Evolutionary conservation across 2,113 vertebrate genomes (phyloP), one percentile per base, ranked within the genome.

Genomic region (Henicopernis longicauda): DNA sequence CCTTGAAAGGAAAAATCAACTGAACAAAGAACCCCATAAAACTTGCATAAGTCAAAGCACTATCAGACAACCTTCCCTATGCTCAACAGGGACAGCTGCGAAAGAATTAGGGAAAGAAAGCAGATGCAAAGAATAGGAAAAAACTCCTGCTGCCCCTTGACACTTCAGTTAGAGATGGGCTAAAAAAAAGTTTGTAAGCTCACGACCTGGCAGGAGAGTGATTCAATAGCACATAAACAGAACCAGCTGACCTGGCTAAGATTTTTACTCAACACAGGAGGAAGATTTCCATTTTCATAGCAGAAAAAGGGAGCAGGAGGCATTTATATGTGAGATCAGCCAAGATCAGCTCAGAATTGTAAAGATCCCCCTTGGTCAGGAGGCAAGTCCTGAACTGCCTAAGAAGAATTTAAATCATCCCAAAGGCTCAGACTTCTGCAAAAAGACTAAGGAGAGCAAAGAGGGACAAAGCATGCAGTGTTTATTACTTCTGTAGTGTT

Each of bases 181-280:
- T 62, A 16, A 20, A n/a, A 36, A 62, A n/a, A 83, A 6, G 10
- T 9, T 34, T 34, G 0, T 25, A 47, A 72, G 3, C 16, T 81
- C 49, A 54, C 0, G 0, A 50, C 26, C 49, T 12, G 12, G 11
- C 27, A 44, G 13, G 6, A 77, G 40, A 86, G 44, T 32, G 65
- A 93, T 44, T 45, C 52, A 49, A 71, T 16, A 67, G 63, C 21
- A 47, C 4, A 62, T n/a, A 49, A 96, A 59, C 8, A 87, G 40
- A 82, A 42, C 11, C 27, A 49, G 29, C 12, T 74, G 36, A 52
- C 34, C 62, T 79, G 62, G 42, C 5, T 86, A 36, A 58, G 40
- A 55, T 20, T 84, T 77, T 40, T 67, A 72, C 29, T 86, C 32
- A 76, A 69, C 34, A 65, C 26, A 23, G 9, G 3, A 89, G 20